Conservation (phyloP, 2,888 invertebrate species). For the Aplocera efformata region DNA sequence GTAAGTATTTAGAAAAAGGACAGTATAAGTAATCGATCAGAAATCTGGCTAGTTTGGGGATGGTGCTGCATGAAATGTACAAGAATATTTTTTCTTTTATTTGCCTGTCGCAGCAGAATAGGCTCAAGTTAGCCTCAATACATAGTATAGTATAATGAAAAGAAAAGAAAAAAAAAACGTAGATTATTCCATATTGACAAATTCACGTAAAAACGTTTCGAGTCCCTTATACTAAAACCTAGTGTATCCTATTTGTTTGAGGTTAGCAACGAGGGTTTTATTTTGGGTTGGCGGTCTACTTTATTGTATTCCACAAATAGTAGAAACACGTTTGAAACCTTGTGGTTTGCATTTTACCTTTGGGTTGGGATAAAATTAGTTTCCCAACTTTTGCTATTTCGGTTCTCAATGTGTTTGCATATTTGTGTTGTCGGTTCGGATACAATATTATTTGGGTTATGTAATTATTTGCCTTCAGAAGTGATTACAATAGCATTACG, state of each 20-base stretch:
- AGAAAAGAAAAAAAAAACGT: no score
- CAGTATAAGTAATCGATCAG: no score
- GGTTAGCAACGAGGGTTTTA: slow-evolving; percentile 20
- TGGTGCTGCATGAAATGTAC: no score
- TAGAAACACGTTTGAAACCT: slow-evolving; percentile 18
- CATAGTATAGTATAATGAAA: no score
- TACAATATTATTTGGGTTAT: slow-evolving; percentile 3
- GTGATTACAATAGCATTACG: no score
- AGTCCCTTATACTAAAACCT: slow-evolving; percentile 8
- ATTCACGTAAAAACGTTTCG: slow-evolving; percentile 4
- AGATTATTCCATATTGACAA: neutral
- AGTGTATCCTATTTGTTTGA: slow-evolving; percentile 20
- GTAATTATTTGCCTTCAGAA: neutral
- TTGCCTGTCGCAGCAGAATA: no score
- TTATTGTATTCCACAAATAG: slow-evolving; percentile 22
- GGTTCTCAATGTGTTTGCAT: slow-evolving; percentile 14
- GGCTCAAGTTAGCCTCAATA: no score
- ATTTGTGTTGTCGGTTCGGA: slow-evolving; percentile 18
- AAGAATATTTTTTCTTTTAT: no score
- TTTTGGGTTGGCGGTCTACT: slow-evolving; percentile 19
- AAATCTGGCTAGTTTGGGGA: no score
- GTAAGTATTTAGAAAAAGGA: no score
- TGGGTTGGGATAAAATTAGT: slow-evolving; percentile 21
- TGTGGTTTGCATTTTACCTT: slow-evolving; percentile 22
- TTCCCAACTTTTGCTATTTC: slow-evolving; percentile 20